phyloP scores from a whole-genome alignment of 2,113 vertebrate genomes.

The Thalassoma bifasciatum region DNA sequence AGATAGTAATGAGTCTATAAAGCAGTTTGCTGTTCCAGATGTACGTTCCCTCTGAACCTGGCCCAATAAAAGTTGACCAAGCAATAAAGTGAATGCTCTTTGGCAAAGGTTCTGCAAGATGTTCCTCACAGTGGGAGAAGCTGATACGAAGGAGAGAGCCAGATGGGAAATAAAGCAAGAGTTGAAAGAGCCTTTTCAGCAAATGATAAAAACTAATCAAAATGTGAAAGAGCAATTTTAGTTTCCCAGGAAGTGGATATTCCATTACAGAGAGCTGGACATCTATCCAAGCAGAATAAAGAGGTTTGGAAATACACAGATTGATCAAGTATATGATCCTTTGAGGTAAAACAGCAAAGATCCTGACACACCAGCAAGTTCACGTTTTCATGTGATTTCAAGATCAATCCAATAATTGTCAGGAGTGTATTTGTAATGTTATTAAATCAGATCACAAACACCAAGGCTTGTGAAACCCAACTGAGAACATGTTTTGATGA shows the following conservation, averaged over 20 bases:
- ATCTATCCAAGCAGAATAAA: not conserved
- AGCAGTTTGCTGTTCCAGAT: constrained; percentile 70
- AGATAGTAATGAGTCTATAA: constrained; percentile 69
- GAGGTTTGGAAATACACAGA: not conserved
- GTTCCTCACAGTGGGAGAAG: constrained; percentile 15
- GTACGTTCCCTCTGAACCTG: constrained; percentile 53
- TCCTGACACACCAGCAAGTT: too few relatives aligned
- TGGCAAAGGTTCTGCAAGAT: constrained; percentile 42
- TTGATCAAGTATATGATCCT: not conserved
- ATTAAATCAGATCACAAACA: too few relatives aligned
- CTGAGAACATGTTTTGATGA: too few relatives aligned
- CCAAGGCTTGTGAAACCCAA: too few relatives aligned
- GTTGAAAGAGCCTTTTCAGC: not conserved
- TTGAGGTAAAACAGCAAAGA: too few relatives aligned
- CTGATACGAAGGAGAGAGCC: not conserved
- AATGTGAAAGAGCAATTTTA: too few relatives aligned
- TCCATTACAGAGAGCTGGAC: not conserved
- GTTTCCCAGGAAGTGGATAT: not conserved
- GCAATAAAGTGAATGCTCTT: constrained; percentile 62
- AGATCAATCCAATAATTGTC: too few relatives aligned
- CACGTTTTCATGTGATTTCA: too few relatives aligned
- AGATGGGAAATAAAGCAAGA: constrained; percentile 1
- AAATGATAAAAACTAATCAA: not conserved
- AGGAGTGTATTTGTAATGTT: too few relatives aligned
- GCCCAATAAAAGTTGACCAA: constrained; percentile 60